Evolutionary conservation across 30 jellyfish, hydroid and myxozoan genomes (phyloP), one percentile per base, ranked within the genome.

Genomic region (Cassiopea andromeda): DNA sequence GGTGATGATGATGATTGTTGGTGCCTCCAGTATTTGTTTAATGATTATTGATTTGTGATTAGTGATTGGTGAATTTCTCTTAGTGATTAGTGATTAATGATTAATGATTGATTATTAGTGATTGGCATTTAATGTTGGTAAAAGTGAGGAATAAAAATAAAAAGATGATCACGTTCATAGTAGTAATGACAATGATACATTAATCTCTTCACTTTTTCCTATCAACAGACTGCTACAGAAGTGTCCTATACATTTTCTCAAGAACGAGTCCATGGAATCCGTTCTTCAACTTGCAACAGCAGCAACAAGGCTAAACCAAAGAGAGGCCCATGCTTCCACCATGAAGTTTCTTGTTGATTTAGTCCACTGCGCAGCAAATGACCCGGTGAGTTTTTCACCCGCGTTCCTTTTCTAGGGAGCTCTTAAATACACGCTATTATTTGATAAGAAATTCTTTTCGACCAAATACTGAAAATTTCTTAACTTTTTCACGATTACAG

Each of bases 271-370:
- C 16, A 93, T 85, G 82, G 98, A 85, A 46, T 67, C 98, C 0
- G 94, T 90, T 15, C 71, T 86, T 73, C 98, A 93, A 69, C 85
- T 93, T 5, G 95, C 98, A 15, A 77, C 89, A 8, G 98, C 97
- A 70, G 97, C 97, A 59, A 69, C 89, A 27, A 61, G 75, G 7
- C 75, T 93, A 77, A 84, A 88, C 72, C 98, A 93, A 77, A 82
- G 98, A 67, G 98, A 93, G 61, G 98, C 96, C 10, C 88, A 93
- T 73, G 89, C 89, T n/a, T 88, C 98, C 43, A 89, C 92, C 10
- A 85, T 89, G 93, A 89, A 90, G 69, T 93, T 88, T 48, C 77
- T 93, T 0, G 82, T 68, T 46, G 97, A 93, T 67, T 73, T 89
- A 46, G 69, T 84, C 68, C 89, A 83, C 68, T 93, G 97, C 87